These are phyloP conservation scores for Seriola quinqueradiata DNA, from an alignment of 2,113 vertebrate species.

Conservation along the genomic window DNA sequence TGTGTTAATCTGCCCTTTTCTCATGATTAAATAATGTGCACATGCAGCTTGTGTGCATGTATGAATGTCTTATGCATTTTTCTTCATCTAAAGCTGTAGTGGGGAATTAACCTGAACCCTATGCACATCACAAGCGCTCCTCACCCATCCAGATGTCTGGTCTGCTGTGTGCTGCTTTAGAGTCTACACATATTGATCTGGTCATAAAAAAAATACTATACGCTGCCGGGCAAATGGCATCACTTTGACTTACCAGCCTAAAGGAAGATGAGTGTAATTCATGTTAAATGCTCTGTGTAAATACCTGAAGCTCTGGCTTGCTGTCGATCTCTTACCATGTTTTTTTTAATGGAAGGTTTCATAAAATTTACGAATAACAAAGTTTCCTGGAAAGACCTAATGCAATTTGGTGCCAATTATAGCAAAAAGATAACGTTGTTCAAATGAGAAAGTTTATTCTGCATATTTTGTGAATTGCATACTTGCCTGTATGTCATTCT, in stretches of 20 bases:
- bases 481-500: neutral
- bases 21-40: constrained; percentile 51
- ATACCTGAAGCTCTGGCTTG: neutral
- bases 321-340: neutral
- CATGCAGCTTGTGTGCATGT: constrained; percentile 30
- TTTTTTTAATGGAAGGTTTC: neutral
- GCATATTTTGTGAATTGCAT: neutral
- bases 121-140: constrained; percentile 10
- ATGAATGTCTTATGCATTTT: constrained; percentile 5
- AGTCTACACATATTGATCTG: constrained; percentile 21
- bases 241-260: constrained; percentile 1
- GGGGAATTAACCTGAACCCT: constrained; percentile 6
- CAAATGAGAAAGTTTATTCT: neutral
- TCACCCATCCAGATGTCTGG: neutral
- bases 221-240: constrained; percentile 16
- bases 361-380: neutral
- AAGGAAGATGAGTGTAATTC: constrained; percentile 30
- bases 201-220: constrained; percentile 8
- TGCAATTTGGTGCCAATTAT: neutral
- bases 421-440: neutral
- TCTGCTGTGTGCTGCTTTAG: neutral
- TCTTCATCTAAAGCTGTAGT: constrained; percentile 8
- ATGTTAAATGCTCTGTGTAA: constrained; percentile 22
- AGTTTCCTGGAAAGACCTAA: neutral
- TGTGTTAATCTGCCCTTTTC: constrained; percentile 43